Conservation (phyloP, 2,888 invertebrate genomes). For the Drosophila barbarae region DNA sequence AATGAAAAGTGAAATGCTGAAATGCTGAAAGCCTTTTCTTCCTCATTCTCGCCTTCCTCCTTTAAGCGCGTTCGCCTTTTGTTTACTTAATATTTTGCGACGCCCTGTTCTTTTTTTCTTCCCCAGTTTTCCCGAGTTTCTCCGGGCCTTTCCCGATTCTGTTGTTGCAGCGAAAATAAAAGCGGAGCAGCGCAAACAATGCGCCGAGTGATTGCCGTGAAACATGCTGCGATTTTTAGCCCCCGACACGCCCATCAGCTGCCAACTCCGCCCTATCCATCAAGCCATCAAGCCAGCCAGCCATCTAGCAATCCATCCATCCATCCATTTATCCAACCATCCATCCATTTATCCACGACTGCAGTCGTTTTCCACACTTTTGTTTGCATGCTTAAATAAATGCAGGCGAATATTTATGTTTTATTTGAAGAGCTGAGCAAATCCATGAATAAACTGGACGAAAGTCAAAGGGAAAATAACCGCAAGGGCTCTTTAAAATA, state of each 20-base stretch:
- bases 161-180: slow-evolving; percentile 56
- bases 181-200: slow-evolving; percentile 54
- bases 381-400: slow-evolving; percentile 54
- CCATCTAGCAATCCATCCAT: slow-evolving; percentile 4
- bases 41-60: neutral
- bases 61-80: slow-evolving; percentile 40
- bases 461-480: slow-evolving; percentile 10
- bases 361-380: slow-evolving; percentile 33
- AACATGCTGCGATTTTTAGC: slow-evolving; percentile 28
- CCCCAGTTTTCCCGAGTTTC: slow-evolving; percentile 1
- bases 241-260: slow-evolving; percentile 27
- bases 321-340: neutral
- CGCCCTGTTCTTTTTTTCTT: slow-evolving; percentile 21
- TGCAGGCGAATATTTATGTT: slow-evolving; percentile 21
- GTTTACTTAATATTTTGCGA: slow-evolving; percentile 56
- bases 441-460: slow-evolving; percentile 22
- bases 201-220: slow-evolving; percentile 45
- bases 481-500: neutral
- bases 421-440: slow-evolving; percentile 8
- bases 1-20: slow-evolving; percentile 50
- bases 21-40: slow-evolving; percentile 52
- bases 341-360: slow-evolving; percentile 10
- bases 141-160: slow-evolving; percentile 30
- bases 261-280: slow-evolving; percentile 26
- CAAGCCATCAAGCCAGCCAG: slow-evolving; percentile 6